Evolutionary conservation across 2,797 vertebrate genomes (phyloP).

Genomic region (Etheostoma perlongum): DNA sequence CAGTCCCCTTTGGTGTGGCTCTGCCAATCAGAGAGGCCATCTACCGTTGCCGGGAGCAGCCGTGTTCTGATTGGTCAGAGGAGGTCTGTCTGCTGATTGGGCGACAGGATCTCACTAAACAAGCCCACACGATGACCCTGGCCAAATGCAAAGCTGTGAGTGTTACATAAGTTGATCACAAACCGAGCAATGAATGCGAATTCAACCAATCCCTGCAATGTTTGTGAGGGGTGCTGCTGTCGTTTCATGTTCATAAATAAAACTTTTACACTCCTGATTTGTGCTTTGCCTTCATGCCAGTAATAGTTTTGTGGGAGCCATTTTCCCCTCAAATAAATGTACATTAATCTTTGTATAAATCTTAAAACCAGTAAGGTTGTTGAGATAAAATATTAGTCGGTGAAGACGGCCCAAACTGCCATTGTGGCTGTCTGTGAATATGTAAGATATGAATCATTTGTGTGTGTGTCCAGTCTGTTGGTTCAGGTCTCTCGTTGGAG

Average conservation of each 20-base stretch:
- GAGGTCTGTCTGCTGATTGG: conserved; percentile 95
- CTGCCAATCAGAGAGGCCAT: conserved; percentile 96
- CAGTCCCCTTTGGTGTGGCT: conserved; percentile 95
- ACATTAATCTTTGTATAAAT: neutral
- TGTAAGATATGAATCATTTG: neutral
- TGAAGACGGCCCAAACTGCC: neutral
- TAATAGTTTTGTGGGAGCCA: neutral
- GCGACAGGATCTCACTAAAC: conserved; percentile 95
- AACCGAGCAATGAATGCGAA: neutral
- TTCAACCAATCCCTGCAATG: neutral
- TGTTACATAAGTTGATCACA: conserved; percentile 42
- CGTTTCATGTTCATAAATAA: neutral
- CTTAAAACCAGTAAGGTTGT: neutral
- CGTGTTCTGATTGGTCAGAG: conserved; percentile 96
- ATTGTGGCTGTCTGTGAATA: neutral
- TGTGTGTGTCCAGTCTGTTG: conserved; percentile 79
- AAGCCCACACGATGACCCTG: conserved; percentile 93
- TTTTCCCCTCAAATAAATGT: neutral
- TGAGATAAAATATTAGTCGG: neutral
- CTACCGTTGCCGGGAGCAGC: conserved; percentile 94
- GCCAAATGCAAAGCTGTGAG: conserved; percentile 93
- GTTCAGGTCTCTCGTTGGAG: conserved; percentile 89
- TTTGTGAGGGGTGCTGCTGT: neutral
- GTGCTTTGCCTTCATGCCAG: neutral
- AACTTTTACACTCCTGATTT: neutral